Percentiles rank a stretch among this genome's conserved stretches.
Conservation (phyloP, 2,113 vertebrate genomes). For the Geococcyx californianus region DNA sequence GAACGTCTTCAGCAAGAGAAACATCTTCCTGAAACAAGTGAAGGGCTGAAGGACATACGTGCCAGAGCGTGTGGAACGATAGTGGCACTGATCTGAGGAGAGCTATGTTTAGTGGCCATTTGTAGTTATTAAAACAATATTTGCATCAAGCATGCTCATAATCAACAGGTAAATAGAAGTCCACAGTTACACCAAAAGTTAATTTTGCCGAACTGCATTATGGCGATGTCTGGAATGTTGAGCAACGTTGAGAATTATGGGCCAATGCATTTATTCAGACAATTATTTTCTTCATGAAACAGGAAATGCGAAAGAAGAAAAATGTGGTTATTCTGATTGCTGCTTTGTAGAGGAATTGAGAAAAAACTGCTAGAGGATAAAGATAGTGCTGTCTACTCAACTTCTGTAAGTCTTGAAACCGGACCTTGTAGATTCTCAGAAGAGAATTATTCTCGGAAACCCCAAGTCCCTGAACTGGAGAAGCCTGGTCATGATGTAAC, state of each 20-base stretch:
- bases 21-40: background rate
- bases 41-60: background rate
- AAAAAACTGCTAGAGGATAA: background rate
- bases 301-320: background rate
- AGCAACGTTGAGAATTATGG: background rate
- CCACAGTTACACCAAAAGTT: background rate
- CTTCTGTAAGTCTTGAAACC: slow-evolving; percentile 26
- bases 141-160: background rate
- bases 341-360: slow-evolving; percentile 11
- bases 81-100: background rate
- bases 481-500: background rate
- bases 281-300: background rate
- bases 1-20: background rate
- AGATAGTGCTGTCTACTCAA: background rate
- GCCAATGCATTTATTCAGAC: background rate
- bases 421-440: background rate
- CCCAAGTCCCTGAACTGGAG: background rate
- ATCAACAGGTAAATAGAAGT: background rate
- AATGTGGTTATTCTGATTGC: background rate
- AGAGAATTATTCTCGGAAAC: background rate
- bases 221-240: background rate
- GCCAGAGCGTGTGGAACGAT: background rate
- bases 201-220: background rate
- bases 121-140: background rate
- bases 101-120: background rate